These are phyloP conservation scores for Drosophila recens DNA, from an alignment of 2,888 invertebrate genomes.

Conservation along the genomic window DNA sequence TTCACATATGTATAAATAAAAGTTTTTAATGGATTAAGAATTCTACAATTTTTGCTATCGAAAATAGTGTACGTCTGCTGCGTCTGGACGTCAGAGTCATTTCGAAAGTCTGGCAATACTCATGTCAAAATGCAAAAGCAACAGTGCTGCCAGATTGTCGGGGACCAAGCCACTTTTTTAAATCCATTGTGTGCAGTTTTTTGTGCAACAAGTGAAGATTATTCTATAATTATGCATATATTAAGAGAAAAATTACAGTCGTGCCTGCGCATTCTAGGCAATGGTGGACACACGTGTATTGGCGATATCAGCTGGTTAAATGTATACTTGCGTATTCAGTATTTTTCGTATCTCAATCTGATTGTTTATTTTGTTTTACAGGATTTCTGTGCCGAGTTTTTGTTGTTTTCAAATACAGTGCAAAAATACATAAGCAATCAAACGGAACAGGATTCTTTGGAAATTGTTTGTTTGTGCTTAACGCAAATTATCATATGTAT, in stretches of 20 bases:
- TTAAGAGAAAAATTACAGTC: constrained; percentile 46
- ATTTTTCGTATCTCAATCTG: neutral
- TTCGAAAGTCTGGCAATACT: constrained; percentile 51
- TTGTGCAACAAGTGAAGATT: constrained; percentile 58
- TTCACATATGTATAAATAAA: constrained; percentile 35
- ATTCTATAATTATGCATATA: constrained; percentile 40
- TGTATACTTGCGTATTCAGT: constrained; percentile 34
- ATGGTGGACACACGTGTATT: constrained; percentile 6
- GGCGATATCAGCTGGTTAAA: constrained; percentile 79
- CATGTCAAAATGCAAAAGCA: constrained; percentile 43
- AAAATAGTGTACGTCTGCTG: constrained; percentile 71
- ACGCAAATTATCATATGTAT: constrained; percentile 83
- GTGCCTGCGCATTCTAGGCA: constrained; percentile 43
- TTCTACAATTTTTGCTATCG: constrained; percentile 70
- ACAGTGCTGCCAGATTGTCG: constrained; percentile 28
- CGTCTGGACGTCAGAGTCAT: constrained; percentile 58
- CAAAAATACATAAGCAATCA: constrained; percentile 68
- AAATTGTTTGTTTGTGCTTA: constrained; percentile 80
- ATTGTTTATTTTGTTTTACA: constrained; percentile 40
- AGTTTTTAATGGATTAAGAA: constrained; percentile 51
- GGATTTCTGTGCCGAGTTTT: constrained; percentile 82
- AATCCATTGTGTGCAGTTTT: constrained; percentile 28
- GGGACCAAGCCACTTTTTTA: constrained; percentile 30
- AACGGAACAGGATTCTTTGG: constrained; percentile 47
- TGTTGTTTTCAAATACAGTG: constrained; percentile 68